Evolutionary conservation across 92 coral and sea anemone genomes (phyloP).

Genomic region (Palythoa caribaeorum): DNA sequence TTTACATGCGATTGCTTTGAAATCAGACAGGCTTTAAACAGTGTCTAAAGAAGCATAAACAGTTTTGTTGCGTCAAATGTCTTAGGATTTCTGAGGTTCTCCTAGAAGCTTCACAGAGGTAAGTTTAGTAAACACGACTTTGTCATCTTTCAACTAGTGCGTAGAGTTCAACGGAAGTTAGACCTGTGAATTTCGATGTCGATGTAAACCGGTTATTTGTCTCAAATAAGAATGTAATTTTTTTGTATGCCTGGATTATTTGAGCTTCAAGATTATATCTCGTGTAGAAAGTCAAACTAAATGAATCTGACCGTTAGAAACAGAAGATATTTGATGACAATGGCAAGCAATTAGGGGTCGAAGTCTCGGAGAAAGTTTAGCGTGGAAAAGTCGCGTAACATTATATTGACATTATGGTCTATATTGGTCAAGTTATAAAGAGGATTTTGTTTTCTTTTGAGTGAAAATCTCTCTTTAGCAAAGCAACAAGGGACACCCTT

Average conservation of each 20-base stretch:
- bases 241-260: neutral
- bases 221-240: neutral
- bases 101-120: neutral
- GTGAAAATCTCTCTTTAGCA: neutral
- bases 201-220: neutral
- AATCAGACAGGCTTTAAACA: slow-evolving; percentile 3
- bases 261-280: neutral
- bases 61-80: neutral
- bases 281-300: neutral
- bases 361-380: neutral
- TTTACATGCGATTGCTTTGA: slow-evolving; percentile 31
- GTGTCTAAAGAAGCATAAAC: neutral
- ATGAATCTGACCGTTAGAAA: neutral
- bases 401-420: neutral
- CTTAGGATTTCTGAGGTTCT: neutral
- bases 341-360: neutral
- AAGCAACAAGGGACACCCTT: neutral
- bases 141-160: slow-evolving; percentile 11
- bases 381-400: neutral
- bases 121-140: slow-evolving; percentile 1
- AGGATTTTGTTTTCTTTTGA: neutral
- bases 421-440: slow-evolving; percentile 4
- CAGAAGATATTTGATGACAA: neutral
- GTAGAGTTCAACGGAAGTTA: slow-evolving; percentile 21
- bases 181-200: neutral